Base-by-base conservation (phyloP, 2,113 vertebrate species). In the Phylloscopus trochiloides region DNA sequence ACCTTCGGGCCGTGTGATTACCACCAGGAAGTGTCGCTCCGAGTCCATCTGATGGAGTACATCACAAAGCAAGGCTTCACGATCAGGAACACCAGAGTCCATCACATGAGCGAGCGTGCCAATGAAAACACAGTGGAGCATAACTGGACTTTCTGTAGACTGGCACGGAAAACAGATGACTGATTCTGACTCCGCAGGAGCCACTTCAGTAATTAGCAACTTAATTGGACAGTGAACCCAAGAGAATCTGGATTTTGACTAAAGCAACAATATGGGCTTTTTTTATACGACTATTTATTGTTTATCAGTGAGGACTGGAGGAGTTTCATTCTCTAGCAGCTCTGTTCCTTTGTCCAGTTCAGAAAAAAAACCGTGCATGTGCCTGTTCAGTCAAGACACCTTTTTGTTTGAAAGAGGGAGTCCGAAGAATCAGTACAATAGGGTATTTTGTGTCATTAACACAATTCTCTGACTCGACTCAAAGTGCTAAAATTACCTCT, bases 41-140 rank as follows among this genome's bases (percentile, higher is more conserved):
- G 99, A 42, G 99, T 99, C 68, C 99, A 99, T 67, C 98, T 99
- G 86, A 99, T 99, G 99, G 99, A 99, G 96, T 99, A 99, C 96
- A 99, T 99, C 80, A 99, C 99, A 72, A 99, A 99, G 90, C 99
- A 99, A 93, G 99, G 99, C 62, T 99, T 99, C 97, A 99, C 98
- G 3, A 99, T 99, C 96, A 98, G 99, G 75, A 99, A 99, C 88
- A 99, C 99, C 9, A 98, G 99, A 1, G 99, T 99, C 73, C 99
- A 99, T 86, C 99, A 99, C 95, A 99, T 99, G 99, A 99, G 99
- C 1, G 99, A 99, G 94, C 98, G 99, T 45, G 99, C 99, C 92
- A 99, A 99, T 3, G 99, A 99, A 90, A 99, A 99, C 98, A 99
- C 99, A 3, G 99, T 99, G 90, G 99, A 99, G 92, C 99, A 99